phyloP scores from a whole-genome alignment of 2,888 invertebrate species.

The Liposcelis brunnea region DNA sequence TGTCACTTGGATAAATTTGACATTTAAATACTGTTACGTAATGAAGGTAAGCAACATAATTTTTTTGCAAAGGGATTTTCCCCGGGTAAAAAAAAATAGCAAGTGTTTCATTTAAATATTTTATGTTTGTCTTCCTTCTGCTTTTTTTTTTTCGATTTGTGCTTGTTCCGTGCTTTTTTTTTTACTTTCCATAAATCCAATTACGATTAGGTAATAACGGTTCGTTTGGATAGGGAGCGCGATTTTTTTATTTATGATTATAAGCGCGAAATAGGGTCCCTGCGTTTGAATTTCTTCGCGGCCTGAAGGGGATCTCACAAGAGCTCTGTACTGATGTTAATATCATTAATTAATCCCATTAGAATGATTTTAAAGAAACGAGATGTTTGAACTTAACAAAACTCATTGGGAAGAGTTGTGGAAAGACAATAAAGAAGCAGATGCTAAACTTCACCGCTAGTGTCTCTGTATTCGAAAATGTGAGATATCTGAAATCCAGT shows the following conservation, averaged over 20 bases:
- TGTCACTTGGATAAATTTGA: slow-evolving; percentile 9
- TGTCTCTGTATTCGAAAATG: too few relatives aligned
- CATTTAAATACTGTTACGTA: slow-evolving; percentile 8
- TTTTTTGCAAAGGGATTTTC: slow-evolving; percentile 7
- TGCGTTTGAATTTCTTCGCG: too few relatives aligned
- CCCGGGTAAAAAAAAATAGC: not conserved
- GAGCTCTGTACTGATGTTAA: too few relatives aligned
- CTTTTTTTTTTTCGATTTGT: slow-evolving; percentile 3
- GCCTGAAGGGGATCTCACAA: too few relatives aligned
- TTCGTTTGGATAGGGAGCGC: not conserved
- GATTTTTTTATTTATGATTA: not conserved
- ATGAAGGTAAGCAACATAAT: slow-evolving; percentile 5
- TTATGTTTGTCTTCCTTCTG: slow-evolving; percentile 3
- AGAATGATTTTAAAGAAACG: too few relatives aligned
- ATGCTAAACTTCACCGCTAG: too few relatives aligned
- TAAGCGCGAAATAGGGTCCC: not conserved
- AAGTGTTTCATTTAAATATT: not conserved
- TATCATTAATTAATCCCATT: too few relatives aligned
- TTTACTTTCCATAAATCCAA: not conserved
- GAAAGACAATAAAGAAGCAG: too few relatives aligned
- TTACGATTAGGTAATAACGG: not conserved
- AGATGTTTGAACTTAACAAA: too few relatives aligned
- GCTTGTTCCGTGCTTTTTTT: not conserved
- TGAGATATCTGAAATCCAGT: too few relatives aligned
- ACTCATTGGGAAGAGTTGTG: too few relatives aligned